A percentile compares a stretch with the other conserved stretches of the same genome.
These are phyloP conservation scores for Psittacula cyanocephala DNA, from an alignment of 2,113 vertebrate genomes.

Conservation along the genomic window DNA sequence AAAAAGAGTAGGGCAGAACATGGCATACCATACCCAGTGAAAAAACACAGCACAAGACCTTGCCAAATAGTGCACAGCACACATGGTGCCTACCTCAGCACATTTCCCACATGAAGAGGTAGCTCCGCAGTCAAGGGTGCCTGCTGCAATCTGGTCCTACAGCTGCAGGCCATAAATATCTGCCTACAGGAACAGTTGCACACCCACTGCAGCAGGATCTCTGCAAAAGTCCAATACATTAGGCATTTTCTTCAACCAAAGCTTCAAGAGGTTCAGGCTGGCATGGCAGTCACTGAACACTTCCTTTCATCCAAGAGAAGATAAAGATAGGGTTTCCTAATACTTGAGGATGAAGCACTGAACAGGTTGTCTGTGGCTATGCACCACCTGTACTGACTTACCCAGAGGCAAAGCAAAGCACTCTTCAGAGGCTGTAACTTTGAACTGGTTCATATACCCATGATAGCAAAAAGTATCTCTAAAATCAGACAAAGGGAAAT, in stretches of 20 bases:
- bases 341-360: not conserved
- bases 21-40: fast-evolving
- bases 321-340: not conserved
- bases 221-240: not conserved
- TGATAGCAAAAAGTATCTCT: not conserved
- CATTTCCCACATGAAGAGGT: not conserved
- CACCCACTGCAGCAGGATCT: not conserved
- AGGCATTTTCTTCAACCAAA: not conserved
- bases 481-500: not conserved
- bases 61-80: not conserved
- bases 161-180: not conserved
- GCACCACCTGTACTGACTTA: not conserved
- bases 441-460: not conserved
- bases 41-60: not conserved
- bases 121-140: not conserved
- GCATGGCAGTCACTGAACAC: not conserved
- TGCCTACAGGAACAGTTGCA: not conserved
- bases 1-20: not conserved
- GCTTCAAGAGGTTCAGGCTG: not conserved
- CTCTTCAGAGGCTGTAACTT: not conserved
- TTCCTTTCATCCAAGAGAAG: not conserved
- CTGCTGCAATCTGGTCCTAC: not conserved
- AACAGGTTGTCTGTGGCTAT: not conserved
- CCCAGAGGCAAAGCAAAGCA: not conserved
- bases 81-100: fast-evolving